Evolutionary conservation across 2,888 invertebrate genomes (phyloP).

Genomic region (Lasioglossum figueresi): DNA sequence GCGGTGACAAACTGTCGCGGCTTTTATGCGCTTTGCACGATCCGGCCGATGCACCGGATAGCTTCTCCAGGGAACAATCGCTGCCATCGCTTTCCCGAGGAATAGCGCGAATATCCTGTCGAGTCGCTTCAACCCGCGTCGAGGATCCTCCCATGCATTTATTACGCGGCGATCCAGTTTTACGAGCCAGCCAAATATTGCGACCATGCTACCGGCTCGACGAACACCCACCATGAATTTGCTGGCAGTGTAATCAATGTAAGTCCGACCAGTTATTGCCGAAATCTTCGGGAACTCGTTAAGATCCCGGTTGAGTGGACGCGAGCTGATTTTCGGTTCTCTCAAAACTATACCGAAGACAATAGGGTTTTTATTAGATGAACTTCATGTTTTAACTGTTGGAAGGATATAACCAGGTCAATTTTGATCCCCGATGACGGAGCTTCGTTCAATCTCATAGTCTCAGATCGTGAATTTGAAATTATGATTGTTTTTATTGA

Average conservation of each 20-base stretch:
- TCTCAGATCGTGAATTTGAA: background rate
- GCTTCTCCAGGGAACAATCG: slow-evolving; percentile 51
- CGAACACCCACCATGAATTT: background rate
- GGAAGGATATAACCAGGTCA: background rate
- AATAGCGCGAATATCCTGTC: slow-evolving; percentile 47
- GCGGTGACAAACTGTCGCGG: slow-evolving; percentile 65
- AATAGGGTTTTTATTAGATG: background rate
- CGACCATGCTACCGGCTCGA: background rate
- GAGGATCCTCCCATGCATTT: slow-evolving; percentile 24
- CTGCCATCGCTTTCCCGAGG: slow-evolving; percentile 47
- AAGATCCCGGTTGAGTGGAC: background rate
- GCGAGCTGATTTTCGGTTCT: background rate
- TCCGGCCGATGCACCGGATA: slow-evolving; percentile 55
- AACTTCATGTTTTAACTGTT: background rate
- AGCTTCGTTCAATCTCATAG: background rate
- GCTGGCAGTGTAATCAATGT: background rate
- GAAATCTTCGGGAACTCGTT: background rate
- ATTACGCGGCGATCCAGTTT: slow-evolving; percentile 19
- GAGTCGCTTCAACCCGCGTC: slow-evolving; percentile 23
- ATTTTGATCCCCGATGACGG: background rate
- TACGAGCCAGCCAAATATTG: background rate
- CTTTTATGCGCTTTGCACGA: slow-evolving; percentile 63
- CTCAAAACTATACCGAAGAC: background rate
- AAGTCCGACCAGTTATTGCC: background rate
- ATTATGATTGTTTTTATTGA: background rate